Conservation (phyloP, 2,888 invertebrate genomes). For the Plemyria rubiginata region DNA sequence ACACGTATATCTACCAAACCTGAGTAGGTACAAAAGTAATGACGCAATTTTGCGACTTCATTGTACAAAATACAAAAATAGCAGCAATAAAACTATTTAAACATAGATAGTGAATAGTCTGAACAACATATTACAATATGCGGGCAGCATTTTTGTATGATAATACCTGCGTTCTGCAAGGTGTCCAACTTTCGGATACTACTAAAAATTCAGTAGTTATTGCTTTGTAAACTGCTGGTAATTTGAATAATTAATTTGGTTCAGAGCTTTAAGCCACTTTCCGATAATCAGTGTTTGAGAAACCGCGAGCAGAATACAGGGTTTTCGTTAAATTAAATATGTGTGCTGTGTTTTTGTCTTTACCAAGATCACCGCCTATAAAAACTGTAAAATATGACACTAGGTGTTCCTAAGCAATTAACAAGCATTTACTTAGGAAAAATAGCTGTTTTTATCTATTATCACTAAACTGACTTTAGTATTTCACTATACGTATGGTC, state of each 20-base stretch:
- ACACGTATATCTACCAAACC: too few relatives aligned
- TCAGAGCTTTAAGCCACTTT: neutral
- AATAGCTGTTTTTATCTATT: neutral
- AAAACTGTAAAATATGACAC: neutral
- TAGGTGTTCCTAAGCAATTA: neutral
- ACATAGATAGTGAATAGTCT: neutral
- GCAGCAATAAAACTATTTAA: neutral
- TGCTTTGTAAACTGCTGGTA: neutral
- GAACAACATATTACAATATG: neutral
- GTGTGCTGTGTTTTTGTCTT: constrained; percentile 17
- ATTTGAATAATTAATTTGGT: neutral
- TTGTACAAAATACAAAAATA: neutral
- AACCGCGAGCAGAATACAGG: neutral
- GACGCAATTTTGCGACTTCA: neutral
- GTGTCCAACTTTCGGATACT: neutral
- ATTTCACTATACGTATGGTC: constrained; percentile 3
- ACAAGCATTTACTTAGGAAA: neutral
- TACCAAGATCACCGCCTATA: constrained; percentile 16
- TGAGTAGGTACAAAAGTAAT: too few relatives aligned
- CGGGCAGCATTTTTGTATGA: neutral
- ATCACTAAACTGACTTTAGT: neutral
- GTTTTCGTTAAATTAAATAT: constrained; percentile 7
- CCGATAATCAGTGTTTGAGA: constrained; percentile 3
- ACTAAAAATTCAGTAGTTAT: neutral
- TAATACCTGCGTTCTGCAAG: neutral